Conservation (phyloP, 2,888 invertebrate genomes). For the Atethmia centrago region DNA sequence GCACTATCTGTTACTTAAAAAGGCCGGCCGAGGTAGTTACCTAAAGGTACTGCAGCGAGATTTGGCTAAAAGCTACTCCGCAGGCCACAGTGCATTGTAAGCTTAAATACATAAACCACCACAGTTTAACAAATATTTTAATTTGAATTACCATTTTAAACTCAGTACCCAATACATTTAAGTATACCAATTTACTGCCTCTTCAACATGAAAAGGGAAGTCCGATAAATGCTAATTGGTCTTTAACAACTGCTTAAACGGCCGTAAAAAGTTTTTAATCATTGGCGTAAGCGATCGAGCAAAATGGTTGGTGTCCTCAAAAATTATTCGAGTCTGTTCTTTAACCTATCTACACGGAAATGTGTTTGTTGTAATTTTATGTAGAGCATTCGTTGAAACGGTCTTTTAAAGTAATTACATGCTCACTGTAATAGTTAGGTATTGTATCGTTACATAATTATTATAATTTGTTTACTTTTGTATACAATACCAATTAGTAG, state of each 20-base stretch:
- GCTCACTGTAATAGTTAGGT: slow-evolving; percentile 16
- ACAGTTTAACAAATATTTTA: slow-evolving; percentile 31
- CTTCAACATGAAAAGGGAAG: slow-evolving; percentile 77
- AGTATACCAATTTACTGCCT: slow-evolving; percentile 61
- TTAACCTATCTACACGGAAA: slow-evolving; percentile 48
- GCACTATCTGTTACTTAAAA: no score
- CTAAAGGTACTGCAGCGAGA: not conserved
- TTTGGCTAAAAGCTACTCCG: not conserved
- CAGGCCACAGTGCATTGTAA: not conserved
- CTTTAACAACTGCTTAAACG: slow-evolving; percentile 78
- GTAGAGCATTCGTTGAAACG: slow-evolving; percentile 47
- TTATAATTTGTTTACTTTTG: slow-evolving; percentile 13
- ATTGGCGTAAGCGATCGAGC: slow-evolving; percentile 70
- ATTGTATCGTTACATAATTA: slow-evolving; percentile 32
- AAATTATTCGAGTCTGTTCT: slow-evolving; percentile 43
- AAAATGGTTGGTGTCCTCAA: slow-evolving; percentile 71
- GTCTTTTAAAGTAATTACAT: slow-evolving; percentile 37
- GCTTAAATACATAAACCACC: slow-evolving; percentile 7
- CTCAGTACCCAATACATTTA: slow-evolving; percentile 56
- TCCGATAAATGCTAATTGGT: slow-evolving; percentile 81
- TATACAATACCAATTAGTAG: slow-evolving; percentile 1
- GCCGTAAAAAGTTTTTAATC: slow-evolving; percentile 78
- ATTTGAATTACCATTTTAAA: slow-evolving; percentile 39
- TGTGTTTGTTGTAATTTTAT: slow-evolving; percentile 51
- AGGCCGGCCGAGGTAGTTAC: no score